These are phyloP conservation scores for Orchestia grillus DNA, from an alignment of 1,140 invertebrate species.

Conservation along the genomic window DNA sequence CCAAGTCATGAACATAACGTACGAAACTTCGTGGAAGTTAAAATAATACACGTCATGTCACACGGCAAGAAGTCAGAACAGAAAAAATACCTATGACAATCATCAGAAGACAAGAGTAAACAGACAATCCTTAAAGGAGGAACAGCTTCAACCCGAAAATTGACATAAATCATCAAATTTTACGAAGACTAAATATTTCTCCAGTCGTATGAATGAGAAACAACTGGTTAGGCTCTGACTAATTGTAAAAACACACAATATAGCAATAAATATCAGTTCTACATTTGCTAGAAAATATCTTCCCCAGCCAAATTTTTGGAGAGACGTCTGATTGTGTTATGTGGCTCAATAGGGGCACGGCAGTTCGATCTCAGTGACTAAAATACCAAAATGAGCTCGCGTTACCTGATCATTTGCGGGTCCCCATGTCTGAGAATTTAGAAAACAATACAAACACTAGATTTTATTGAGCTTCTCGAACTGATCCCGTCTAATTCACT, in stretches of 20 bases:
- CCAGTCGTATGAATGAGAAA: not conserved
- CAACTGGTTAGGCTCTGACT: not conserved
- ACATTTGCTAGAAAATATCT: not conserved
- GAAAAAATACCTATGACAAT: not conserved
- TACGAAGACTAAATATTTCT: not conserved
- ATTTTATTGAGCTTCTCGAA: too few relatives aligned
- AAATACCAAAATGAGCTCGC: too few relatives aligned
- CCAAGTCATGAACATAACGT: not conserved
- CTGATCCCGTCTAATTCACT: too few relatives aligned
- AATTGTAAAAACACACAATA: not conserved
- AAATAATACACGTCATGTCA: not conserved
- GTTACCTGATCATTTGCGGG: too few relatives aligned
- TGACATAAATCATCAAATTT: not conserved
- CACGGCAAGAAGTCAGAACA: not conserved
- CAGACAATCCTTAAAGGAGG: not conserved
- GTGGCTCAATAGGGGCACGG: not conserved
- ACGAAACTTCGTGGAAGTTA: not conserved
- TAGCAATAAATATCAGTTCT: not conserved
- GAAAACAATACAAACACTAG: too few relatives aligned
- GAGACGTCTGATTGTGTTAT: not conserved
- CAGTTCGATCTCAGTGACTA: too few relatives aligned
- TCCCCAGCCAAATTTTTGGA: not conserved
- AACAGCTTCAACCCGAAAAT: not conserved
- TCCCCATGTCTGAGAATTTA: too few relatives aligned
- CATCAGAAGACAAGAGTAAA: not conserved